These are phyloP conservation scores for Halichoerus grypus DNA, from an alignment of 2,113 vertebrate genomes.

Conservation along the genomic window DNA sequence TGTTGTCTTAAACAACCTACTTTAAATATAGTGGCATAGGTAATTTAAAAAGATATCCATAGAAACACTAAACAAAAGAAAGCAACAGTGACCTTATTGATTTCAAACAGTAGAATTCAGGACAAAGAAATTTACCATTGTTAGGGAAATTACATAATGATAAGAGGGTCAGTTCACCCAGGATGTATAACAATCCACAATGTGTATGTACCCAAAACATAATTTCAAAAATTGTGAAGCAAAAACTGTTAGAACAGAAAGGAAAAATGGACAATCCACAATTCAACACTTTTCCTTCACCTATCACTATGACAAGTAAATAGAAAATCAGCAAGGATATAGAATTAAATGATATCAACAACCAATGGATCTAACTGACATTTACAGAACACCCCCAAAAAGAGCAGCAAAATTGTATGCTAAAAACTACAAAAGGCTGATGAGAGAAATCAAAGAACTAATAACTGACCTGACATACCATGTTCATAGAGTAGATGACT, in stretches of 20 bases:
- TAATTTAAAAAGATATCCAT: neutral
- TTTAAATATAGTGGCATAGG: neutral
- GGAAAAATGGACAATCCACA: neutral
- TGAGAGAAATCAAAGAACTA: slow-evolving; percentile 8
- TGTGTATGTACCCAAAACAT: neutral
- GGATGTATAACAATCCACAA: neutral
- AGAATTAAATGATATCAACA: neutral
- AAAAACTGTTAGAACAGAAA: neutral
- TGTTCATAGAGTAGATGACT: neutral
- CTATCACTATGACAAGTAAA: neutral
- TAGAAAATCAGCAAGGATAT: neutral
- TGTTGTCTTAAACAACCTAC: neutral
- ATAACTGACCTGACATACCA: neutral
- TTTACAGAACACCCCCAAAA: neutral
- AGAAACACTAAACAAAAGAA: neutral
- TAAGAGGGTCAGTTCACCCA: neutral
- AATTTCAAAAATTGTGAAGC: neutral
- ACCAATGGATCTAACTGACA: neutral
- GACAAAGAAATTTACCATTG: neutral
- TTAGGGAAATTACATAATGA: neutral
- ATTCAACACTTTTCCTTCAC: neutral
- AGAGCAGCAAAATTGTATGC: neutral
- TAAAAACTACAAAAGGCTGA: neutral
- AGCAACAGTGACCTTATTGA: neutral
- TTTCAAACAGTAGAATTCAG: neutral